Evolutionary conservation across 2,888 invertebrate species (phyloP), one percentile per base, ranked within the genome.

Genomic region (Conops quadrifasciatus): DNA sequence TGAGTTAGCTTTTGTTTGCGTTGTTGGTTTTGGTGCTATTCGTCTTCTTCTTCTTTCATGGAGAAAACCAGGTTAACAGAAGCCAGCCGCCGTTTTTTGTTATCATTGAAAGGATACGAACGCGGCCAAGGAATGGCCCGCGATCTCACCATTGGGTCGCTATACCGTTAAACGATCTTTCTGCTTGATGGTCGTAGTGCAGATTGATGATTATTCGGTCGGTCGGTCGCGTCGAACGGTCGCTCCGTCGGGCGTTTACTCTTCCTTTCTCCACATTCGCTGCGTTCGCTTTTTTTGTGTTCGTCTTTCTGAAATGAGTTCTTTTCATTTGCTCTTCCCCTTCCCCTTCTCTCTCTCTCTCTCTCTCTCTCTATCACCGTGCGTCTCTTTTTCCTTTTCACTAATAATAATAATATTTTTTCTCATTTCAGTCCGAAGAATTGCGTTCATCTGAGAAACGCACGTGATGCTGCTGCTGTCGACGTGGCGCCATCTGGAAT

Each of bases 361-460:
- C 2, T 19, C 19, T 65, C 26, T 65, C 47, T 26, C 30, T 24
- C 59, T 70, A 62, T 67, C 16, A 56, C 45, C 43, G 71, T 28
- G 49, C 21, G 63, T 28, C 63, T 49, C 19, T 30, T 70, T 58
- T 75, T 16, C 16, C 9, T 60, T 45, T 19, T 36, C 43, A 16
- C 56, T n/a, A n/a, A n/a, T n/a, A n/a, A n/a, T n/a, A 59, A 24
- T 21, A 0, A 16, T 15, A 36, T 64, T 62, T 66, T 56, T 45
- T 49, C n/a, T 64, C 21, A 60, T 67, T 58, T 72, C 77, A 83
- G 76, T 83, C 84, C 69, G 83, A 83, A 76, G 82, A 83, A 72
- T 83, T 83, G 72, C 83, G 82, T 77, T 83, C 83, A 73, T 83
- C 83, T 58, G 82, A 83, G 75, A 83, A 83, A 73, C 83, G 82